Conservation (phyloP, 2,113 vertebrate genomes). For the Alosa alosa region DNA sequence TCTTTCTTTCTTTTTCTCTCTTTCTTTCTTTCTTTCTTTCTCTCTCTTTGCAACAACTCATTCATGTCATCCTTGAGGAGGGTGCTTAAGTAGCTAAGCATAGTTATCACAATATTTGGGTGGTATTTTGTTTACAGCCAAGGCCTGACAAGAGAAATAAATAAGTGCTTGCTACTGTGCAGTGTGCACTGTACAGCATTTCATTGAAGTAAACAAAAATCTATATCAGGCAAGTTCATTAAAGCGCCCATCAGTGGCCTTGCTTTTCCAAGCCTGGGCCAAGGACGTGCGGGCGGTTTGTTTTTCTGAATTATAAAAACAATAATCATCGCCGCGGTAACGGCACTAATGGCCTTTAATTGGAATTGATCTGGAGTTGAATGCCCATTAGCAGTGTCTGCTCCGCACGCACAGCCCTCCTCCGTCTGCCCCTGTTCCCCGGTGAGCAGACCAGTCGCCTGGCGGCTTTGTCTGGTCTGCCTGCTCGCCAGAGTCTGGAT, state of each 20-base stretch:
- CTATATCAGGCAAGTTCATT: constrained; percentile 26
- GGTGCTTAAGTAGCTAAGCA: not conserved
- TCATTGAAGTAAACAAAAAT: constrained; percentile 11
- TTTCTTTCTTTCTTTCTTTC: not conserved
- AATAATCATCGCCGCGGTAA: constrained; percentile 50
- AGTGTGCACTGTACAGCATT: not conserved
- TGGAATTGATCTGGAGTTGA: constrained; percentile 52
- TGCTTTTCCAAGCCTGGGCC: constrained; percentile 17
- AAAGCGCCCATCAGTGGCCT: constrained; percentile 22
- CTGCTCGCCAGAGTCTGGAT: no score
- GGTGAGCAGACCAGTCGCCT: not conserved
- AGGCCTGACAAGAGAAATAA: not conserved
- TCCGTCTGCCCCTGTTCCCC: not conserved
- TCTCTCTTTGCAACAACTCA: not conserved
- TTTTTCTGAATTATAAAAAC: constrained; percentile 53
- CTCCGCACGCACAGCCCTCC: not conserved
- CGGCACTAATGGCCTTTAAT: constrained; percentile 53
- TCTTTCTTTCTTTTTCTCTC: not conserved
- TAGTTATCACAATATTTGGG: not conserved
- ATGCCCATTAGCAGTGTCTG: constrained; percentile 47
- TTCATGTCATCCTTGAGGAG: not conserved
- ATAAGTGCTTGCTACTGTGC: not conserved
- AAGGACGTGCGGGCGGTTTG: constrained; percentile 43
- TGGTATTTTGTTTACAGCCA: not conserved
- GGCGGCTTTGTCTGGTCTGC: not conserved